These are phyloP conservation scores for Pterocles gutturalis DNA, from an alignment of 2,113 vertebrate species.

Conservation along the genomic window DNA sequence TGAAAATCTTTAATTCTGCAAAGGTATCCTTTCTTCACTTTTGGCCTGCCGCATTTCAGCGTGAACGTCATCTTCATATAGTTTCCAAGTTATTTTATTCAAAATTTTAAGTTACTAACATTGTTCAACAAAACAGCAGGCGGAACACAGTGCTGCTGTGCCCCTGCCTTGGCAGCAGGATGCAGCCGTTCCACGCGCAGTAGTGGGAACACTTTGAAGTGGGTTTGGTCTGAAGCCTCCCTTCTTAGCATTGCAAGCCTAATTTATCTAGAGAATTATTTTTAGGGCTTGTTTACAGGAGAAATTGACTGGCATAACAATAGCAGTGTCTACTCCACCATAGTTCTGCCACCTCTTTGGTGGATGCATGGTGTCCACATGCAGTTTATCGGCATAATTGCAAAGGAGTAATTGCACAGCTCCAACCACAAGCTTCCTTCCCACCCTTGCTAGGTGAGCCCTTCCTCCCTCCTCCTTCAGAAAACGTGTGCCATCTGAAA, in stretches of 20 bases:
- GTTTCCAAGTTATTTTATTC: background rate
- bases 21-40: background rate
- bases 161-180: background rate
- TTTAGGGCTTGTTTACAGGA: background rate
- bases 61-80: background rate
- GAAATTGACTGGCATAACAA: background rate
- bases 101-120: background rate
- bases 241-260: background rate
- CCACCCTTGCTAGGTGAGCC: background rate
- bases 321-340: background rate
- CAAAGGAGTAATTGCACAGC: background rate
- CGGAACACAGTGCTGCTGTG: background rate
- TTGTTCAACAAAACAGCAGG: background rate
- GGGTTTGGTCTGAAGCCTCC: background rate
- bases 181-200: fast-evolving
- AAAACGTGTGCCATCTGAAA: fast-evolving
- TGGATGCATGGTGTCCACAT: fast-evolving
- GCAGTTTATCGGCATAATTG: background rate
- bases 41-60: background rate
- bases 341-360: background rate
- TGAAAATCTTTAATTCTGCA: background rate
- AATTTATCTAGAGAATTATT: background rate
- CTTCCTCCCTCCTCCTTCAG: background rate
- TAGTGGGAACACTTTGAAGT: background rate
- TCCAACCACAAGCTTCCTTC: background rate